Conservation (phyloP, 1,140 invertebrate genomes). For the Heliconius melpomene region DNA sequence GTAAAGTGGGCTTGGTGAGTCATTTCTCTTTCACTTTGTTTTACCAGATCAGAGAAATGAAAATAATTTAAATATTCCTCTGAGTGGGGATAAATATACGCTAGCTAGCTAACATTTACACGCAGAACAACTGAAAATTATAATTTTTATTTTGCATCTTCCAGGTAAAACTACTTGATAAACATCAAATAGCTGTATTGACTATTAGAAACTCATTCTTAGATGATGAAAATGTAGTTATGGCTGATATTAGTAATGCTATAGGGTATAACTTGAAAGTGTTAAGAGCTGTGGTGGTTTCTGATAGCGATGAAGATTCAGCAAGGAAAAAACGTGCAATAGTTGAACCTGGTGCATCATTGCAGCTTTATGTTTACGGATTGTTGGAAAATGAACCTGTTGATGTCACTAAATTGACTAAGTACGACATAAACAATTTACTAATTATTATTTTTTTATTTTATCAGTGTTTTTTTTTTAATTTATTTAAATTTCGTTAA, state of each 20-base stretch:
- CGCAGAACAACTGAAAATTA: neutral
- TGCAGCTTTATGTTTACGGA: conserved; percentile 69
- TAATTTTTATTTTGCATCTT: conserved; percentile 37
- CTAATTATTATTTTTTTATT: neutral
- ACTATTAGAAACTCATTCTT: conserved; percentile 61
- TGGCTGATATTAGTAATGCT: conserved; percentile 49
- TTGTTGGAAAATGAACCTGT: conserved; percentile 59
- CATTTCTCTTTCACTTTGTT: neutral
- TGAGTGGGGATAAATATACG: too few species aligned
- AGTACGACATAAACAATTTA: conserved; percentile 36
- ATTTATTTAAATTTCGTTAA: neutral
- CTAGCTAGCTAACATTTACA: neutral
- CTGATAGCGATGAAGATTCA: conserved; percentile 43
- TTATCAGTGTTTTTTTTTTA: neutral
- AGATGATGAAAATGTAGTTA: conserved; percentile 58
- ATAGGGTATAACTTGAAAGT: conserved; percentile 65
- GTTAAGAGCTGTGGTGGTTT: conserved; percentile 58
- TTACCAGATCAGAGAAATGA: neutral
- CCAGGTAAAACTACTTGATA: conserved; percentile 63
- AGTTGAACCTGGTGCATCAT: conserved; percentile 42
- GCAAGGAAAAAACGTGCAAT: conserved; percentile 31
- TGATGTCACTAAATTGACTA: conserved; percentile 49
- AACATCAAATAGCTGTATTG: conserved; percentile 61
- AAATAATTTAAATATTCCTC: too few species aligned
- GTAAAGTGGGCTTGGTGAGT: too few species aligned